A percentile compares a stretch with the other conserved stretches of the same genome.
These are phyloP conservation scores for Meriones psammophilus DNA, from an alignment of 2,797 vertebrate genomes.

Conservation along the genomic window DNA sequence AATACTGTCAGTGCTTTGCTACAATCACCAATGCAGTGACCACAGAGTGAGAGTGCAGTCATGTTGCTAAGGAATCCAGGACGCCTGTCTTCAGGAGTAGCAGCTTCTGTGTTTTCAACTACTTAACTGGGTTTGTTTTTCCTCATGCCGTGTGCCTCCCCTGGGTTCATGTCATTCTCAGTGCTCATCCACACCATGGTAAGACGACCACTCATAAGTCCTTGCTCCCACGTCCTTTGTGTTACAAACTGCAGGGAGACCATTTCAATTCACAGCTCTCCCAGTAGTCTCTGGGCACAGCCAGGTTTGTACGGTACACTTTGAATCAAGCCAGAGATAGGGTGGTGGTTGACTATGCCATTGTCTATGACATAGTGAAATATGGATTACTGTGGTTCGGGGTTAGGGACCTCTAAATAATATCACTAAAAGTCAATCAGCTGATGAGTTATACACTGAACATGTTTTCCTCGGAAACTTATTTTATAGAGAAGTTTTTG, in stretches of 20 bases:
- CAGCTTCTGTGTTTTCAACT: slow-evolving; percentile 7
- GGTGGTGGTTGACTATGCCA: background rate
- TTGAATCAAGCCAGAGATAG: background rate
- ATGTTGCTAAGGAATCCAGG: background rate
- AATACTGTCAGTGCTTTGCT: background rate
- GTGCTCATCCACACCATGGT: background rate
- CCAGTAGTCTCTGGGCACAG: background rate
- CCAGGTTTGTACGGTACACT: background rate
- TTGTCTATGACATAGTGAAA: background rate
- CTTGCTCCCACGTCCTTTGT: background rate
- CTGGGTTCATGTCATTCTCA: background rate
- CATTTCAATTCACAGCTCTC: background rate
- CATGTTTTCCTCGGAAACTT: slow-evolving; percentile 12
- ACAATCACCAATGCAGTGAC: background rate
- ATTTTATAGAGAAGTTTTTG: slow-evolving; percentile 41
- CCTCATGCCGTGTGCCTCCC: background rate
- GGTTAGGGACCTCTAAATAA: background rate
- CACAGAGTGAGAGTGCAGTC: background rate
- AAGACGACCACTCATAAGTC: background rate
- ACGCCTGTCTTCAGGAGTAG: background rate
- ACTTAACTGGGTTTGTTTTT: background rate
- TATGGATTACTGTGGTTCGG: background rate
- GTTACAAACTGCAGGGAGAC: background rate
- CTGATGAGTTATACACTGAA: background rate
- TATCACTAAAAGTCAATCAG: background rate